Percentiles rank a stretch among this genome's conserved stretches.
phyloP scores from a whole-genome alignment of 2,888 invertebrate genomes.

The Lymantria monacha region DNA sequence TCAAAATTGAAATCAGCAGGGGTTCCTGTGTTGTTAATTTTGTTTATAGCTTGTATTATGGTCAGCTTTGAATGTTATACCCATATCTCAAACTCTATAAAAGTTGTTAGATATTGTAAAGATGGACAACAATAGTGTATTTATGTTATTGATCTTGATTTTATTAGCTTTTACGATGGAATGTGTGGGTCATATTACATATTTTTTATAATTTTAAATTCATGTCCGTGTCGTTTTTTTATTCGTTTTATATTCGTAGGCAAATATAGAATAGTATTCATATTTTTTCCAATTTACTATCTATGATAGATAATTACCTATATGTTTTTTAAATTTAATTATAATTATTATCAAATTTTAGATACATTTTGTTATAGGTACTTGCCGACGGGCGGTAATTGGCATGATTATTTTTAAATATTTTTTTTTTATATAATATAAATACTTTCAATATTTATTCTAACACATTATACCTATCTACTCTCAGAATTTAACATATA shows the following conservation, averaged over 20 bases:
- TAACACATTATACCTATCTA: too few relatives aligned
- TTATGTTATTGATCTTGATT: constrained; percentile 74
- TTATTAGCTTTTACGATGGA: constrained; percentile 52
- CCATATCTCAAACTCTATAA: constrained; percentile 74
- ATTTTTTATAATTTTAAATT: constrained; percentile 34
- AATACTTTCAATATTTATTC: not conserved
- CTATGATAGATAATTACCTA: too few relatives aligned
- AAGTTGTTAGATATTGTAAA: constrained; percentile 68
- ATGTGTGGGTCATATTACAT: constrained; percentile 32
- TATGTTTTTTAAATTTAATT: constrained; percentile 35
- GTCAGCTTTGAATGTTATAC: constrained; percentile 74
- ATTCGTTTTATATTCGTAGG: constrained; percentile 24
- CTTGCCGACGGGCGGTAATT: constrained; percentile 26
- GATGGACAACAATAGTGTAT: constrained; percentile 71
- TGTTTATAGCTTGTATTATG: constrained; percentile 81
- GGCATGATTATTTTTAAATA: not conserved
- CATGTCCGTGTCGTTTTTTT: constrained; percentile 31
- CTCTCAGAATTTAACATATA: too few relatives aligned
- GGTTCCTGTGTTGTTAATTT: constrained; percentile 80
- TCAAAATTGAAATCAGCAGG: constrained; percentile 81
- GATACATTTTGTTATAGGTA: constrained; percentile 11
- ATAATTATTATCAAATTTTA: constrained; percentile 24
- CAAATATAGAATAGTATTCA: constrained; percentile 23
- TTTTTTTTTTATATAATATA: too few relatives aligned
- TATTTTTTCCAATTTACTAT: constrained; percentile 32